Conservation (phyloP, 2,797 vertebrate species). For the Sebastolobus alascanus region DNA sequence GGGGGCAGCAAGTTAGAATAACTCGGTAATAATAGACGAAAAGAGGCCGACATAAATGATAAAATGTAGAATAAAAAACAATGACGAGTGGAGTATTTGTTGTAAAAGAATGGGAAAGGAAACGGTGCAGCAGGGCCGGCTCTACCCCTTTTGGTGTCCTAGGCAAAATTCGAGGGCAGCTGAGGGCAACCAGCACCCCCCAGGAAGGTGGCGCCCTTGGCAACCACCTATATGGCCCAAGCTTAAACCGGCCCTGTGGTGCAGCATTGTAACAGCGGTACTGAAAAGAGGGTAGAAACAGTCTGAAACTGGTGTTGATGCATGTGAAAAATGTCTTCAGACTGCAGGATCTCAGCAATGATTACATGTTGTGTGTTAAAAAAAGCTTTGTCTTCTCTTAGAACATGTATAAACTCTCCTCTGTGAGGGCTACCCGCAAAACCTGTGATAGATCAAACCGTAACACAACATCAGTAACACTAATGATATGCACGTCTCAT, state of each 20-base stretch:
- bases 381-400: background rate
- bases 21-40: slow-evolving; percentile 13
- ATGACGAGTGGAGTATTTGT: background rate
- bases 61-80: slow-evolving; percentile 36
- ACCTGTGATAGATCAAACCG: background rate
- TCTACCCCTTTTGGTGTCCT: too few relatives aligned
- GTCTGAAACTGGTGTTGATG: background rate
- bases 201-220: too few relatives aligned
- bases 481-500: slow-evolving; percentile 15
- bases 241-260: too few relatives aligned
- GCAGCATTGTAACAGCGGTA: background rate
- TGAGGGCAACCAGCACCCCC: too few relatives aligned
- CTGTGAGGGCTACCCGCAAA: background rate
- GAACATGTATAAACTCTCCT: background rate
- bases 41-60: slow-evolving; percentile 26
- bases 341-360: background rate
- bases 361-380: background rate
- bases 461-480: background rate
- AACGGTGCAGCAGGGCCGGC: background rate
- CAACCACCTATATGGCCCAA: too few relatives aligned
- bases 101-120: slow-evolving; percentile 14
- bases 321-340: background rate
- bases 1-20: slow-evolving; percentile 31
- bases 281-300: background rate
- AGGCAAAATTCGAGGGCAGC: too few relatives aligned